Evolutionary conservation across 2,113 vertebrate species (phyloP), one percentile per base, ranked within the genome.

Genomic region (Galbula dea): DNA sequence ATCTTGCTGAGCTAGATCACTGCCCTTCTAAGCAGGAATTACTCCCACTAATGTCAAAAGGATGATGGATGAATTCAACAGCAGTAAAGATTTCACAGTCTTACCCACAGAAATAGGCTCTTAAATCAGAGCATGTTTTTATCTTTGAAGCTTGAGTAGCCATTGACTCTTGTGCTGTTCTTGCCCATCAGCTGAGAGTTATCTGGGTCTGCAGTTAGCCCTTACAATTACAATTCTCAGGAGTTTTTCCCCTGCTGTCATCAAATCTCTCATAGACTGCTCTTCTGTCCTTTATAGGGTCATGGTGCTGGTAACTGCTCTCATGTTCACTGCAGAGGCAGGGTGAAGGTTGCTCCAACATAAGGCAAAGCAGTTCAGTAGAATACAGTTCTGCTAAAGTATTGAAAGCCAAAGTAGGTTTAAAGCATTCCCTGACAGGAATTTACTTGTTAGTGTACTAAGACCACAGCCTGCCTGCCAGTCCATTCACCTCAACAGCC

Each of bases 101-200:
- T 84, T 88, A 45, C 77, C 45, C 58, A 82, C 10, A 92, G 62
- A 95, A 95, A 94, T 27, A 86, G 41, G 34, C 34, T 93, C 69
- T 92, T 92, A 91, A 94, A 95, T 94, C 91, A 91, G 88, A 95
- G 61, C 20, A 9, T 4, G 39, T 65, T 61, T 65, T 94, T 95
- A 88, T 96, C 92, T 96, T 67, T 61, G 88, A 83, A 88, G 76
- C 21, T 59, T 30, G 61, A 93, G 72, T 78, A 81, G 61, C 57
- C 77, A 58, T 63, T 90, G 95, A 85, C 52, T 67, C 51, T 80
- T 67, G 27, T 37, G 27, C 66, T 79, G 63, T 58, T 93, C 61
- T 86, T 94, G 43, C 32, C 52, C 65, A 59, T 75, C 80, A 94
- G 68, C 80, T 27, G 22, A 88, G 62, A 83, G 83, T 23, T 90